These are phyloP conservation scores for Drosophila pandora DNA, from an alignment of 1,140 invertebrate genomes.

Conservation along the genomic window DNA sequence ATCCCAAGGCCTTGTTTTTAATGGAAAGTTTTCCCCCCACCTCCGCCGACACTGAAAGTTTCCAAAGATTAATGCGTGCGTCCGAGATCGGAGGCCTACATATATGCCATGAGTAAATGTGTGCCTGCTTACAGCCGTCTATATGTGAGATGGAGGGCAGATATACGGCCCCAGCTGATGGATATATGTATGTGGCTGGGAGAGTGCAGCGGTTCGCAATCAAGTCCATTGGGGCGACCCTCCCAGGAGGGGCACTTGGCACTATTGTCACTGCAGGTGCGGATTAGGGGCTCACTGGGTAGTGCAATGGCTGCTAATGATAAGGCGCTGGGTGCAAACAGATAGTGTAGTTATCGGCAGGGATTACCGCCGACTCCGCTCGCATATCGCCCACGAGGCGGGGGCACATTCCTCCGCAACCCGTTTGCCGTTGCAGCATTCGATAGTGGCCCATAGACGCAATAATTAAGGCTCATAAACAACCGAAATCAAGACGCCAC, in stretches of 20 bases:
- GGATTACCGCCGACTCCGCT: not conserved
- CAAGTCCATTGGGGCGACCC: slow-evolving; percentile 1
- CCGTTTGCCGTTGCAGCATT: slow-evolving; percentile 12
- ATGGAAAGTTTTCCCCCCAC: slow-evolving; percentile 48
- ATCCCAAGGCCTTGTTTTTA: slow-evolving; percentile 37
- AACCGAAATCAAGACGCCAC: slow-evolving; percentile 42
- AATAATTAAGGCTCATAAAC: slow-evolving; percentile 37
- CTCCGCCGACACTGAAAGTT: slow-evolving; percentile 35
- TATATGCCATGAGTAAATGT: slow-evolving; percentile 2
- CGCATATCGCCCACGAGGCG: slow-evolving; percentile 5
- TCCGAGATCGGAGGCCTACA: not conserved
- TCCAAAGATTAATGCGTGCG: slow-evolving; percentile 24
- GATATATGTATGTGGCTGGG: not conserved
- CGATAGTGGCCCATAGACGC: not conserved
- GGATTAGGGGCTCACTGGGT: slow-evolving; percentile 22
- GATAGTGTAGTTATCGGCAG: not conserved
- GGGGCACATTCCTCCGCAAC: slow-evolving; percentile 16
- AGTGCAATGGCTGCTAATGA: slow-evolving; percentile 43
- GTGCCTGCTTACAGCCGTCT: not conserved
- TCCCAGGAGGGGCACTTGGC: not conserved
- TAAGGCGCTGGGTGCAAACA: slow-evolving; percentile 20
- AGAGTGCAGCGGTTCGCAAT: slow-evolving; percentile 9
- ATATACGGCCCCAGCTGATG: slow-evolving; percentile 1
- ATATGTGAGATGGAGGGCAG: not conserved
- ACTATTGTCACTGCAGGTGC: slow-evolving; percentile 36